phyloP scores from a whole-genome alignment of 2,797 vertebrate genomes.

The Meda fulgida region DNA sequence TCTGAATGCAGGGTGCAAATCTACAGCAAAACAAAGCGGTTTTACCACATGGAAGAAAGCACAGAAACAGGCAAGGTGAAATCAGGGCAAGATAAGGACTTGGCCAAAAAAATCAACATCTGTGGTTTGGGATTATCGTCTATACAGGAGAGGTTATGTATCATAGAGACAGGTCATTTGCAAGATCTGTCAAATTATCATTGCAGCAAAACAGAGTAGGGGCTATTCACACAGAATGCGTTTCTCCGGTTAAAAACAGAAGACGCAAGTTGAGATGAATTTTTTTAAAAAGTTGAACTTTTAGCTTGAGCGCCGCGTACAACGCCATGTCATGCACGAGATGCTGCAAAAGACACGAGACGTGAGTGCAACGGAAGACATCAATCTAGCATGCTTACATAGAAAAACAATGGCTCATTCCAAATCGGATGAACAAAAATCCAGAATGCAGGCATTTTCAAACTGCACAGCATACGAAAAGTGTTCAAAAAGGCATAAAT shows the following conservation, averaged over 20 bases:
- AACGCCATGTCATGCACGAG: neutral
- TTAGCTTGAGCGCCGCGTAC: neutral
- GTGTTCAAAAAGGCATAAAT: neutral
- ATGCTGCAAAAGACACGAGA: neutral
- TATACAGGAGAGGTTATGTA: neutral
- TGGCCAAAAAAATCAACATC: neutral
- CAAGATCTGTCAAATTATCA: neutral
- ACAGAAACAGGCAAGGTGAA: neutral
- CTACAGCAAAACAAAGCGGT: neutral
- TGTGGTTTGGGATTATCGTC: neutral
- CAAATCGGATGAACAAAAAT: neutral
- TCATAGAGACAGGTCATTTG: neutral
- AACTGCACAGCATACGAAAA: neutral
- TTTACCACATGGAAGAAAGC: neutral
- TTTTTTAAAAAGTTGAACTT: neutral
- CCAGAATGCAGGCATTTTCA: neutral
- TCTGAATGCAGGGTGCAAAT: neutral
- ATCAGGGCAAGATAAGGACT: neutral
- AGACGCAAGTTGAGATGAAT: rapidly evolving
- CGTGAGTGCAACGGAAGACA: neutral
- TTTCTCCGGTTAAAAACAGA: neutral
- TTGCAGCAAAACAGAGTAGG: neutral
- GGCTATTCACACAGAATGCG: neutral
- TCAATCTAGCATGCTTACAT: neutral
- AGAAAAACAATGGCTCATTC: neutral